Conservation (phyloP, 2,797 vertebrate species). For the Sebastes kiyomatsui region DNA sequence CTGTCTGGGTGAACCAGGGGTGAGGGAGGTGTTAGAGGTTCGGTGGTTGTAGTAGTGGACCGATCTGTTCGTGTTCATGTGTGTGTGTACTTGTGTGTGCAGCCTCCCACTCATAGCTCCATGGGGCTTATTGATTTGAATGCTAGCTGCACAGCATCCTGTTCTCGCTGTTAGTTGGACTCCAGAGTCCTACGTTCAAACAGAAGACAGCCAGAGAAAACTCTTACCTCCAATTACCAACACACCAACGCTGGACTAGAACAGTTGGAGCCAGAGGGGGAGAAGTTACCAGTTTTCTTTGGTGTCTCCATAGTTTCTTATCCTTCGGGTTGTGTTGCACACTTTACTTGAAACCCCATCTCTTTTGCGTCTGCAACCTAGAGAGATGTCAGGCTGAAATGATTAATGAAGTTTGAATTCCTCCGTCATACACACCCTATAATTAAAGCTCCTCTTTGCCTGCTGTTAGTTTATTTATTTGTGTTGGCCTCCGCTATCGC, state of each 20-base stretch:
- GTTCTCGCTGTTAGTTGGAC: slow-evolving; percentile 37
- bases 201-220: slow-evolving; percentile 18
- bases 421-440: slow-evolving; percentile 53
- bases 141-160: slow-evolving; percentile 35
- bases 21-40: slow-evolving; percentile 45
- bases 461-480: slow-evolving; percentile 55
- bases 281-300: slow-evolving; percentile 16
- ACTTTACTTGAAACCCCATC: slow-evolving; percentile 8
- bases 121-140: slow-evolving; percentile 64
- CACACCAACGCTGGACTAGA: neutral
- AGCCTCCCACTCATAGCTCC: slow-evolving; percentile 61
- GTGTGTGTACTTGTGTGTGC: slow-evolving; percentile 29
- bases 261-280: neutral
- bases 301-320: slow-evolving; percentile 45
- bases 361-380: slow-evolving; percentile 14
- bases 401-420: slow-evolving; percentile 66
- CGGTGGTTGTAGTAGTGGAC: slow-evolving; percentile 17
- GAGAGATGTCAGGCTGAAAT: slow-evolving; percentile 25
- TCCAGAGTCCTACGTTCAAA: slow-evolving; percentile 37
- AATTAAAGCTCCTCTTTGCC: slow-evolving; percentile 60
- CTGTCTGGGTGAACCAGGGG: slow-evolving; percentile 61
- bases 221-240: slow-evolving; percentile 28
- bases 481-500: slow-evolving; percentile 42
- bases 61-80: slow-evolving; percentile 16
- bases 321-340: slow-evolving; percentile 16